These are phyloP conservation scores for Polypterus senegalus DNA, from an alignment of 2,113 vertebrate species.

Conservation along the genomic window DNA sequence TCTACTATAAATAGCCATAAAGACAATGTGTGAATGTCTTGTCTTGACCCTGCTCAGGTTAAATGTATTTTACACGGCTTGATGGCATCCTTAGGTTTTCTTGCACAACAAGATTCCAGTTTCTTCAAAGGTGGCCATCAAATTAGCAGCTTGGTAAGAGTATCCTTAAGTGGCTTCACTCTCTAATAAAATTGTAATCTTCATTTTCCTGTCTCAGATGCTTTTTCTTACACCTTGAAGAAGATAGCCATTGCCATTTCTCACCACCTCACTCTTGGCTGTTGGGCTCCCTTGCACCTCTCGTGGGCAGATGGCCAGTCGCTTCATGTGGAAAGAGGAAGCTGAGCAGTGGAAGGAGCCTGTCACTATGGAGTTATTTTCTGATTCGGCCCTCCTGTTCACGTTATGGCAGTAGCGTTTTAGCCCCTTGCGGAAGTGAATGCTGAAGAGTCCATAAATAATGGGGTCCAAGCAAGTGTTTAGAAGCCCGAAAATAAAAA, in stretches of 20 bases:
- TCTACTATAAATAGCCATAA: too few species aligned
- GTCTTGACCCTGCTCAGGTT: too few species aligned
- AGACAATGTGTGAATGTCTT: too few species aligned
- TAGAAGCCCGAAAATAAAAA: conserved; percentile 63
- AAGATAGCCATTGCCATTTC: conserved; percentile 24
- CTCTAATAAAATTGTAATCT: too few species aligned
- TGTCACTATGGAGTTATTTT: conserved; percentile 41
- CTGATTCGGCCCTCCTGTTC: conserved; percentile 15
- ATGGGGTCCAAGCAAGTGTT: conserved; percentile 57
- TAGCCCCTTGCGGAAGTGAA: conserved; percentile 42
- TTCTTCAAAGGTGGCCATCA: too few species aligned
- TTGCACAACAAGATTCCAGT: too few species aligned
- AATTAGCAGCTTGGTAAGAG: too few species aligned
- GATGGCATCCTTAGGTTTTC: too few species aligned
- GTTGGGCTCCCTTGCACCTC: conserved; percentile 9
- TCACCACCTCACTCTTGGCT: conserved; percentile 4
- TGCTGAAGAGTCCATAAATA: conserved; percentile 55
- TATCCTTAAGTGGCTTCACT: too few species aligned
- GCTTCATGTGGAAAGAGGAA: conserved; percentile 36
- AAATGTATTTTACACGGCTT: too few species aligned
- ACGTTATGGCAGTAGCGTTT: conserved; percentile 30
- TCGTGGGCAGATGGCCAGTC: conserved; percentile 15
- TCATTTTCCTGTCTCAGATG: too few species aligned
- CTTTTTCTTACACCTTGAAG: conserved; percentile 10
- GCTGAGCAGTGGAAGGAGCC: conserved; percentile 42